phyloP scores from a whole-genome alignment of 2,888 invertebrate species.

The Drosophila yooni region DNA sequence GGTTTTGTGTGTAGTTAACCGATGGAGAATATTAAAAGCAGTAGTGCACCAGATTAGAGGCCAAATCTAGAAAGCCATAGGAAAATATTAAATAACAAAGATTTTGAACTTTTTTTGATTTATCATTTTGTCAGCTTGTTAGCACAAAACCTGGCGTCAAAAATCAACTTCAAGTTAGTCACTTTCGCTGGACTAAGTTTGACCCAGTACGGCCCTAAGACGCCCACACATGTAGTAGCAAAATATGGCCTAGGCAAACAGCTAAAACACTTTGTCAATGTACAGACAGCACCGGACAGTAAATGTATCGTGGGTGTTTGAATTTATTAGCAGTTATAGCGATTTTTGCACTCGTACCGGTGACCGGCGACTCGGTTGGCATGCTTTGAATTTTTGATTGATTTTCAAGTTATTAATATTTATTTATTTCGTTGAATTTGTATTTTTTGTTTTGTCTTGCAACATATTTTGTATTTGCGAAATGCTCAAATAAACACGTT shows the following conservation, averaged over 20 bases:
- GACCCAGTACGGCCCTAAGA: conserved; percentile 31
- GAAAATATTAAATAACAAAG: neutral
- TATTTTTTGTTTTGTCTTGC: neutral
- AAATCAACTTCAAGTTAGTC: neutral
- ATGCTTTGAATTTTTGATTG: conserved; percentile 77
- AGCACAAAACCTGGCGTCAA: conserved; percentile 1
- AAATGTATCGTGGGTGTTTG: conserved; percentile 68
- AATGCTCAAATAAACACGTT: conserved; percentile 78
- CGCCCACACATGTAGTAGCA: conserved; percentile 21
- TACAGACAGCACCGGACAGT: conserved; percentile 13
- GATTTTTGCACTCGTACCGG: conserved; percentile 60
- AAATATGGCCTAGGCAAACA: conserved; percentile 32
- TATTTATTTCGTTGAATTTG: conserved; percentile 55
- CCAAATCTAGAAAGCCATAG: neutral
- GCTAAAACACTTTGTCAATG: conserved; percentile 40
- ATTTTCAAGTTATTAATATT: conserved; percentile 71
- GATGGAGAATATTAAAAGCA: neutral
- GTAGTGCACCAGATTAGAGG: neutral
- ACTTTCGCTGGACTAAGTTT: conserved; percentile 15
- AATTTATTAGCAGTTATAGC: conserved; percentile 70
- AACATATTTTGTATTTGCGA: conserved; percentile 42
- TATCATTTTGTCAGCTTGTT: neutral
- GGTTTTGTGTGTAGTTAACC: neutral
- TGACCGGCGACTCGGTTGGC: conserved; percentile 28
- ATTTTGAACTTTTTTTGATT: neutral